These are phyloP conservation scores for Acrobasis suavella DNA, from an alignment of 2,888 invertebrate genomes.

Conservation along the genomic window DNA sequence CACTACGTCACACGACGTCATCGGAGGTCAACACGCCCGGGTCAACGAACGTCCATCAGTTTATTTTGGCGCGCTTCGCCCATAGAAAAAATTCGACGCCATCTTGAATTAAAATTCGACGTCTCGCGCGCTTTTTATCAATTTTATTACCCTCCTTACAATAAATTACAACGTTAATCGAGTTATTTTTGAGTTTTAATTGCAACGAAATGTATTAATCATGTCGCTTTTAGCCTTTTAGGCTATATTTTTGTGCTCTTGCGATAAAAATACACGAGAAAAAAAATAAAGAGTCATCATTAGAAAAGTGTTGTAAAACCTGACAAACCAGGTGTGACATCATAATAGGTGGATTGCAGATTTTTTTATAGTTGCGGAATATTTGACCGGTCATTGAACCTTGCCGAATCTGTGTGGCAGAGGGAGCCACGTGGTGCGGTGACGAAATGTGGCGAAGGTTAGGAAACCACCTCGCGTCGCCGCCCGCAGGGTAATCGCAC, in stretches of 20 bases:
- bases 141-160: conserved; percentile 17
- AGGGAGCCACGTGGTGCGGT: conserved; percentile 40
- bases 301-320: conserved; percentile 40
- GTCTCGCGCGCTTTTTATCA: conserved; percentile 27
- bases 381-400: conserved; percentile 72
- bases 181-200: conserved; percentile 10
- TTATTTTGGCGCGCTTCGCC: conserved; percentile 71
- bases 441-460: conserved; percentile 60
- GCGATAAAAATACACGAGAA: conserved; percentile 18
- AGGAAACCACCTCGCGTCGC: conserved; percentile 27
- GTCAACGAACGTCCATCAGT: conserved; percentile 75
- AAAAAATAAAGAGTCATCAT: conserved; percentile 46
- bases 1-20: conserved; percentile 65
- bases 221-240: conserved; percentile 4
- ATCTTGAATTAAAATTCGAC: conserved; percentile 54
- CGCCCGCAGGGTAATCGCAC: background rate
- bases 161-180: conserved; percentile 18
- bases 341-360: conserved; percentile 68
- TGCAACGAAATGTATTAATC: conserved; percentile 14
- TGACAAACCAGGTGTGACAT: conserved; percentile 55
- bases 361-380: conserved; percentile 67
- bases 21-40: conserved; percentile 56
- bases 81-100: conserved; percentile 57
- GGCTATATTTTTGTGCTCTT: conserved; percentile 6
- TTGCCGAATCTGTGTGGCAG: conserved; percentile 63